Conservation (phyloP, 2,113 vertebrate species). For the Rhinogobius similis region DNA sequence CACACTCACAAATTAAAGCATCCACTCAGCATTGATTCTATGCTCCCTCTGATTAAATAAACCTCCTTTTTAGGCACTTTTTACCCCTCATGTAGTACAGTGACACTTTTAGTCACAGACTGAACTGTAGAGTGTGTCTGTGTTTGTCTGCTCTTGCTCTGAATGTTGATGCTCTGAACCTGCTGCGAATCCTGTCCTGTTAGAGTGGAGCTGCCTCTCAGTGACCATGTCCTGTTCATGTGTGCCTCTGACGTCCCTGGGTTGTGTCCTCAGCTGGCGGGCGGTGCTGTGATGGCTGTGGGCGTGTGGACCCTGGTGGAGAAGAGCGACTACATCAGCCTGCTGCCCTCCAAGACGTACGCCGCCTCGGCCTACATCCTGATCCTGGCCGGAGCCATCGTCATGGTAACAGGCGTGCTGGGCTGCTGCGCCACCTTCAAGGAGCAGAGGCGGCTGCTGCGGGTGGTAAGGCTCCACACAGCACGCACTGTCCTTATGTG, state of each 20-base stretch:
- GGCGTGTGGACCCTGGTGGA: slow-evolving; percentile 91
- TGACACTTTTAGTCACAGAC: too few species aligned
- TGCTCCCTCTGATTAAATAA: not conserved
- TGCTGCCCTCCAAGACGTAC: slow-evolving; percentile 92
- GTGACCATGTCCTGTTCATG: too few species aligned
- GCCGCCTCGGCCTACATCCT: slow-evolving; percentile 94
- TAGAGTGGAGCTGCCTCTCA: too few species aligned
- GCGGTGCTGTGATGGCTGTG: slow-evolving; percentile 92
- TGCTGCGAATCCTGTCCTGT: too few species aligned
- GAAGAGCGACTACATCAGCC: slow-evolving; percentile 98
- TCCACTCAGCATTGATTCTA: not conserved
- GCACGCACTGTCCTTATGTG: too few species aligned
- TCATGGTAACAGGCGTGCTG: slow-evolving; percentile 95
- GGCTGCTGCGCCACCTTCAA: slow-evolving; percentile 98
- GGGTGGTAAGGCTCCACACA: slow-evolving; percentile 82
- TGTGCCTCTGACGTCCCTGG: not conserved
- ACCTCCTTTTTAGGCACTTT: slow-evolving; percentile 5
- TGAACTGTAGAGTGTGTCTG: too few species aligned
- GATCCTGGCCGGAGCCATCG: slow-evolving; percentile 89
- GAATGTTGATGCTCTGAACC: too few species aligned
- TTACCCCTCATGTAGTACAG: too few species aligned
- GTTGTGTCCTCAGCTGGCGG: slow-evolving; percentile 84
- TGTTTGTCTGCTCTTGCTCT: too few species aligned
- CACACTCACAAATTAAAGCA: too few species aligned
- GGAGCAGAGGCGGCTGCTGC: slow-evolving; percentile 88